phyloP scores from a whole-genome alignment of 53 echinoderm and acorn worm species.

The Mesocentrotus franciscanus region DNA sequence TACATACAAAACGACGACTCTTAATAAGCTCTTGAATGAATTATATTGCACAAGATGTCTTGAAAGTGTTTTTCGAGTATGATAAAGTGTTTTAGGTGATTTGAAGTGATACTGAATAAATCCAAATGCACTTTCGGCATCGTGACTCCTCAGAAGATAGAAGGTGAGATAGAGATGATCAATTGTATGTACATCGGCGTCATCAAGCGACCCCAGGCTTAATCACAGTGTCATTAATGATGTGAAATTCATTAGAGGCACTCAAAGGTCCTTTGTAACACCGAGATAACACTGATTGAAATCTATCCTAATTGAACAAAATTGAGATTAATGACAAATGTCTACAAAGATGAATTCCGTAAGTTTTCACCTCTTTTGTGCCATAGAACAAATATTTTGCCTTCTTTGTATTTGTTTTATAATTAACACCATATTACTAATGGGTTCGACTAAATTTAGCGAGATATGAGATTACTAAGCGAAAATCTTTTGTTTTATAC shows the following conservation, averaged over 20 bases:
- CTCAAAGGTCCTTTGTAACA: not conserved
- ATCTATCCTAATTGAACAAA: slow-evolving; percentile 38
- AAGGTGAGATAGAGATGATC: not conserved
- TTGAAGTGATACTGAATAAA: not conserved
- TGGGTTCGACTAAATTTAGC: not conserved
- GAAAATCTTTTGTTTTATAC: not conserved
- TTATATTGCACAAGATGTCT: not conserved
- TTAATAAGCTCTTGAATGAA: not conserved
- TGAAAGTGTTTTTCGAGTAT: not conserved
- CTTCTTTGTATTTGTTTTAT: not conserved
- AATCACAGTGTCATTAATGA: slow-evolving; percentile 21
- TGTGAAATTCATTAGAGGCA: not conserved
- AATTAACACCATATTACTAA: not conserved
- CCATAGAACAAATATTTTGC: not conserved
- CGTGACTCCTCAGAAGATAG: not conserved
- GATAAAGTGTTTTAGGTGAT: not conserved
- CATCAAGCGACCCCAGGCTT: not conserved
- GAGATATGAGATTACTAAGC: not conserved
- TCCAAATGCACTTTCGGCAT: not conserved
- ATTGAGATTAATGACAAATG: slow-evolving; percentile 13
- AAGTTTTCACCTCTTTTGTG: not conserved
- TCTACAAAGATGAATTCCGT: not conserved
- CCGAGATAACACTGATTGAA: slow-evolving; percentile 17
- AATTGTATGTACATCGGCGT: not conserved
- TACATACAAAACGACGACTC: not conserved